phyloP scores from a whole-genome alignment of 2,797 vertebrate species.

The Manis crassicaudata region DNA sequence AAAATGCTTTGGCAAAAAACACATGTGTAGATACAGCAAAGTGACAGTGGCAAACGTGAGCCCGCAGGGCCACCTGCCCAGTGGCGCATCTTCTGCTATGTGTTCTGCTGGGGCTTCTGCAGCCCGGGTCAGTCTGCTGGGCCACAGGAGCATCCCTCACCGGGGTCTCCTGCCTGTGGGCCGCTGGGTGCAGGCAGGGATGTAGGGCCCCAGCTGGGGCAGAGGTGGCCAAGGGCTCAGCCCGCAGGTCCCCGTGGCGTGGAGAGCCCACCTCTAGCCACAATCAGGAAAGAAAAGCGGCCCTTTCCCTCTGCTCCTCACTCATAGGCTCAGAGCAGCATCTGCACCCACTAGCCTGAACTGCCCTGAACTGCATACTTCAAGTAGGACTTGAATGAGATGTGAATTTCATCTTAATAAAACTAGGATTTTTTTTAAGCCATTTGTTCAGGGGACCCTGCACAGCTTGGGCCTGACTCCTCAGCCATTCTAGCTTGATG shows the following conservation, averaged over 20 bases:
- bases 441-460: neutral
- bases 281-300: neutral
- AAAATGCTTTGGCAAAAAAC: neutral
- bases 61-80: too few species aligned
- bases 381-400: rapidly evolving
- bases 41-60: too few species aligned
- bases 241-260: too few species aligned
- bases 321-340: neutral
- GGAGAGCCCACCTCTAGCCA: neutral
- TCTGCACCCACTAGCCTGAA: too few species aligned
- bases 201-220: neutral
- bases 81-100: too few species aligned
- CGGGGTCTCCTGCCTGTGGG: neutral
- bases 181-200: too few species aligned
- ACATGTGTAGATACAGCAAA: too few species aligned
- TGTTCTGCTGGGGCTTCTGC: too few species aligned
- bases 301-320: neutral
- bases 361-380: neutral
- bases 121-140: too few species aligned
- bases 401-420: neutral
- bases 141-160: neutral
- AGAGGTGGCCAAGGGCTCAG: neutral
- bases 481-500: neutral
- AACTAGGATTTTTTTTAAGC: neutral
- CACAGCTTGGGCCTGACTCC: neutral